A percentile compares a stretch with the other conserved stretches of the same genome.
These are phyloP conservation scores for Odontocerum albicorne DNA, from an alignment of 2,888 invertebrate genomes.

Conservation along the genomic window DNA sequence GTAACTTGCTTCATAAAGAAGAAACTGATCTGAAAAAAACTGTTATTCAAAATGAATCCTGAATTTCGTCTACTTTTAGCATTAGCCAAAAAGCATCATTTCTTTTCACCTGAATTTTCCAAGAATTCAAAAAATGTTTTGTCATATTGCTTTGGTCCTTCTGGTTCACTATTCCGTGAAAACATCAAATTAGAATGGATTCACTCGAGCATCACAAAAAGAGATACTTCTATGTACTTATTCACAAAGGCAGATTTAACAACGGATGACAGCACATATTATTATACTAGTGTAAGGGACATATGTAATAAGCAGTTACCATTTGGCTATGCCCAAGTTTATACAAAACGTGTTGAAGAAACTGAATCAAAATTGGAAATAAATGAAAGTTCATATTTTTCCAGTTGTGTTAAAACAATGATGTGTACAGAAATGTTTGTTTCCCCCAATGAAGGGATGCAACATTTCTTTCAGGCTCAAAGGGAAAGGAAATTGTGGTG, in stretches of 20 bases:
- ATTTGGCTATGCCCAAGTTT: conserved; percentile 51
- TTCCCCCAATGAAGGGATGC: conserved; percentile 55
- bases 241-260: conserved; percentile 35
- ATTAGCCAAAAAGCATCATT: conserved; percentile 36
- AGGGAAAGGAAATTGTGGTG: conserved; percentile 82
- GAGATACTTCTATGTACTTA: conserved; percentile 52
- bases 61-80: conserved; percentile 32
- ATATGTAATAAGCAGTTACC: conserved; percentile 46
- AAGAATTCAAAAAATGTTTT: conserved; percentile 22
- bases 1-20: conserved; percentile 44
- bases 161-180: conserved; percentile 54
- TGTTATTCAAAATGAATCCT: conserved; percentile 28
- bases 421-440: conserved; percentile 48
- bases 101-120: conserved; percentile 22
- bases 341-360: conserved; percentile 11
- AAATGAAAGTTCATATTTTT: conserved; percentile 17
- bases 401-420: conserved; percentile 26
- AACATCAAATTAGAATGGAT: conserved; percentile 62
- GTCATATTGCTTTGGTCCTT: conserved; percentile 45
- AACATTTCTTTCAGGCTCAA: conserved; percentile 74
- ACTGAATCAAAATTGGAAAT: conserved; percentile 1
- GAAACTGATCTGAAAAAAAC: neutral
- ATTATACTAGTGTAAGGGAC: conserved; percentile 43
- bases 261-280: conserved; percentile 36
- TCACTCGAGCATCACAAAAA: conserved; percentile 49